Percentiles rank a stretch among this genome's conserved stretches.
Conservation (phyloP, 2,113 vertebrate species). For the Lathamus discolor region DNA sequence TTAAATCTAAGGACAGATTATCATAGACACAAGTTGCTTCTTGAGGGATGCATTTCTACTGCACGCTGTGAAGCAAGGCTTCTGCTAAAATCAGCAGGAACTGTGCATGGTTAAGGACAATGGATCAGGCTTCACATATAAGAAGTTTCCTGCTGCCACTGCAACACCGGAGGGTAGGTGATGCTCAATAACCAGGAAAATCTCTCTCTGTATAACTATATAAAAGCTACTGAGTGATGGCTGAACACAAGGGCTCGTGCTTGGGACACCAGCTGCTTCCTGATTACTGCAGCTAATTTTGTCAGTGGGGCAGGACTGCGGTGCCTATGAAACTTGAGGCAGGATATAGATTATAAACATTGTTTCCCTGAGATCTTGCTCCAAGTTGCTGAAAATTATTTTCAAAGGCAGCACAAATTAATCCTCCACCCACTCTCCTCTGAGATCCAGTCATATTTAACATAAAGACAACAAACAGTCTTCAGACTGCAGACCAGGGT, state of each 20-base stretch:
- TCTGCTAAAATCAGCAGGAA: not conserved
- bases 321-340: not conserved
- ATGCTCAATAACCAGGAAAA: not conserved
- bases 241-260: not conserved
- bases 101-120: not conserved
- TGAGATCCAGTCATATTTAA: not conserved
- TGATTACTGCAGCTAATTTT: conserved; percentile 9
- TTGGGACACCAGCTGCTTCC: conserved; percentile 36
- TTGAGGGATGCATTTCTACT: not conserved
- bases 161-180: not conserved
- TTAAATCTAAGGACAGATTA: not conserved
- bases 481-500: not conserved
- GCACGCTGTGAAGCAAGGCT: not conserved
- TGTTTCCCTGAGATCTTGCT: conserved; percentile 28
- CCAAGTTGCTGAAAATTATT: not conserved
- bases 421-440: not conserved
- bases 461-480: not conserved
- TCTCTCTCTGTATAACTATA: not conserved
- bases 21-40: not conserved
- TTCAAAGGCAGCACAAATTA: conserved; percentile 28
- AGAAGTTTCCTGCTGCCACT: not conserved
- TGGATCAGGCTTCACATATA: not conserved
- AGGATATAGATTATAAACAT: conserved; percentile 55
- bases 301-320: not conserved
- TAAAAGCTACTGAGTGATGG: not conserved